Base-by-base conservation (phyloP, 2,113 vertebrate genomes). In the Setophaga coronata region DNA sequence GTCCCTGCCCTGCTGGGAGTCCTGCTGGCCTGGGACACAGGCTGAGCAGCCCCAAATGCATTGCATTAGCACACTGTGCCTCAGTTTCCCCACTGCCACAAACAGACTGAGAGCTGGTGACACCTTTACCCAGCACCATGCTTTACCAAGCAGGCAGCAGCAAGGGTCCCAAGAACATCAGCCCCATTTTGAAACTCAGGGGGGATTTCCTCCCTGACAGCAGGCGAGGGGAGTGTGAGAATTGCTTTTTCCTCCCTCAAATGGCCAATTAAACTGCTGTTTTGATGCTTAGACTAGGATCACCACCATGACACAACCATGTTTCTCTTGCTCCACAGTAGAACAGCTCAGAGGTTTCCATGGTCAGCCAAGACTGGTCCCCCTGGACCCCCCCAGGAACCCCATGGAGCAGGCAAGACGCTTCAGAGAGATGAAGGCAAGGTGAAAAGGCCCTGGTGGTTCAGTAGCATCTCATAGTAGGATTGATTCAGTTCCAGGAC, bases 101-200 rank as follows among this genome's bases (percentile, higher is more conserved):
- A 64, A 36, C 34, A 38, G 54, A 11, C 29, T 43, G 26, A 14
- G 28, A 43, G 50, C 0, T n/a, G 8, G 18, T 28, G 56, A 45
- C 40, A 43, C 10, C 10, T 69, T 29, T 66, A 51, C 9, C 34
- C 40, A 42, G 40, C 40, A 42, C 40, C 40, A 42, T 42, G 40
- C 40, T 43, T 43, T 43, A 17, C 42, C 42, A 43, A 74, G 45
- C 50, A 36, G 31, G n/a, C 45, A 40, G 42, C 69, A 80, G 79
- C 12, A 23, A 0, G 1, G 6, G 20, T 26, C 20, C 45, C 11
- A 48, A 40, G 36, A 51, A 73, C 14, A 29, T 26, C 0, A 1
- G 12, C 1, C 2, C 6, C 0, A 1, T 8, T 34, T 70, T 73
- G 42, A 36, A 67, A 4, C 18, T 0, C 0, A 29, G 25, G 1